These are phyloP conservation scores for Halocaridina rubra DNA, from an alignment of 2,888 invertebrate species.

Conservation along the genomic window DNA sequence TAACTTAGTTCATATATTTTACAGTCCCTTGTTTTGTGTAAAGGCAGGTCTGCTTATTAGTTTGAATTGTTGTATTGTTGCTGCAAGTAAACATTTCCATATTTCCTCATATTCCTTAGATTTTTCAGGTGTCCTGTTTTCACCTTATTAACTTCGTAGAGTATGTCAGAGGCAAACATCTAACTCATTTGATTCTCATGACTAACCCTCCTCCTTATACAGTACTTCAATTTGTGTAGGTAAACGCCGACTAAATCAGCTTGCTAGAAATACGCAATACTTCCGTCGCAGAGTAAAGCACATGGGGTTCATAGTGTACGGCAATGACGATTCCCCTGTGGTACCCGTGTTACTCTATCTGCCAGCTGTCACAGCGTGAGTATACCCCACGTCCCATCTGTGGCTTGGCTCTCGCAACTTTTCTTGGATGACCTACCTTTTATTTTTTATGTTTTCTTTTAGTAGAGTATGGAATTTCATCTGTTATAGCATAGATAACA, in stretches of 20 bases:
- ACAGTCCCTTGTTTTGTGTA: too few species aligned
- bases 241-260: slow-evolving; percentile 75
- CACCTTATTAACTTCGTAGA: too few species aligned
- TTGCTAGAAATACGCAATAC: slow-evolving; percentile 85
- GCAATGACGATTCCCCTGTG: slow-evolving; percentile 94
- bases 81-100: too few species aligned
- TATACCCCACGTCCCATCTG: slow-evolving; percentile 63
- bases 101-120: too few species aligned
- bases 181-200: neutral
- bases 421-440: neutral
- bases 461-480: slow-evolving; percentile 38
- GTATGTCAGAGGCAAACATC: too few species aligned
- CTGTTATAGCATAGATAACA: slow-evolving; percentile 29
- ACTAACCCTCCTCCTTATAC: slow-evolving; percentile 34
- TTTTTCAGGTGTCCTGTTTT: too few species aligned
- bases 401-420: slow-evolving; percentile 26
- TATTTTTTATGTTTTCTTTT: neutral
- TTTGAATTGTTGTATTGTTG: too few species aligned
- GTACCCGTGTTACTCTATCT: slow-evolving; percentile 95
- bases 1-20: too few species aligned
- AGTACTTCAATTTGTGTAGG: slow-evolving; percentile 66
- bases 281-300: slow-evolving; percentile 83
- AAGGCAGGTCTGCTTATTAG: too few species aligned
- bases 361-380: slow-evolving; percentile 92
- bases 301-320: slow-evolving; percentile 92